Evolutionary conservation across 30 jellyfish, hydroid and myxozoan genomes (phyloP).

Genomic region (Pelagia noctiluca): DNA sequence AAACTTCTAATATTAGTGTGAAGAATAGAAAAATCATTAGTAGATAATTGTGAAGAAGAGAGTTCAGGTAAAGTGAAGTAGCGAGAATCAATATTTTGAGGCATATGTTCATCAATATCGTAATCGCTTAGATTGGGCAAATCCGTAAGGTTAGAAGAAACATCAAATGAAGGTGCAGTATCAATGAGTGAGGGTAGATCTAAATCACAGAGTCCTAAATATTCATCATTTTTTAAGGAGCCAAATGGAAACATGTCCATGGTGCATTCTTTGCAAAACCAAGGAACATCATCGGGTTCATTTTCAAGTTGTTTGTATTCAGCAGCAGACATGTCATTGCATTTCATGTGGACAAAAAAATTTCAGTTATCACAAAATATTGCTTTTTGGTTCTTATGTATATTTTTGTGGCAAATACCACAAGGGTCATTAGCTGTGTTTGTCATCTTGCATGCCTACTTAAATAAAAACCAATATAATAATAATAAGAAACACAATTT

Average conservation of each 20-base stretch:
- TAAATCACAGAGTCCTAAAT: slow-evolving; percentile 11
- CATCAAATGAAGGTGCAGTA: slow-evolving; percentile 26
- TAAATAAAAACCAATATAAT: background rate
- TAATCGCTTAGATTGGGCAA: slow-evolving; percentile 32
- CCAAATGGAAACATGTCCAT: slow-evolving; percentile 29
- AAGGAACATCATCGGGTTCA: slow-evolving; percentile 2
- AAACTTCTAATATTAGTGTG: slow-evolving; percentile 19
- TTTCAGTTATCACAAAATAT: background rate
- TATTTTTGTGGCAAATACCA: slow-evolving; percentile 51
- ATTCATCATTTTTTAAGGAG: background rate
- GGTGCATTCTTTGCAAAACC: background rate
- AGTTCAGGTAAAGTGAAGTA: slow-evolving; percentile 25
- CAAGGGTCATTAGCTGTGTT: slow-evolving; percentile 19
- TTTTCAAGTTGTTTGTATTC: background rate
- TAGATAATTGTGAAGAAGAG: slow-evolving; percentile 7
- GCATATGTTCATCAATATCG: slow-evolving; percentile 31
- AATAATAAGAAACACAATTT: slow-evolving; percentile 25
- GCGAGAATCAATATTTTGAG: slow-evolving; percentile 28
- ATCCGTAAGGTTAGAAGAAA: slow-evolving; percentile 23
- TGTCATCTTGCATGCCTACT: background rate
- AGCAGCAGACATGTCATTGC: slow-evolving; percentile 34
- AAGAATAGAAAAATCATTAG: slow-evolving; percentile 25
- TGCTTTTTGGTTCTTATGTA: slow-evolving; percentile 4
- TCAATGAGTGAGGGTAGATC: slow-evolving; percentile 17
- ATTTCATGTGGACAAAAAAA: slow-evolving; percentile 46